Evolutionary conservation across 2,113 vertebrate species (phyloP).

Genomic region (Xiphophorus couchianus): DNA sequence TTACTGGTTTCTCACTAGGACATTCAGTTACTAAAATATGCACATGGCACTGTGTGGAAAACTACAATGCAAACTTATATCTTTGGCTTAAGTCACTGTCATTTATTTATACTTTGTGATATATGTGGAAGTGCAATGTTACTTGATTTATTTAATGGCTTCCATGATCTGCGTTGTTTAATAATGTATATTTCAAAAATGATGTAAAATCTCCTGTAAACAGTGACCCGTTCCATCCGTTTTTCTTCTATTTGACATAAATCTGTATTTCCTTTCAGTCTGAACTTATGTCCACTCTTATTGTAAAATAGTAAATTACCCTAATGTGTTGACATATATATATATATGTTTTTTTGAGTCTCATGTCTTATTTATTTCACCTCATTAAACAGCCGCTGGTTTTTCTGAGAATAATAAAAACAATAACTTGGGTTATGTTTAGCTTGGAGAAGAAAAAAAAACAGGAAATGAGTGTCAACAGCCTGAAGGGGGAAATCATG

Average conservation of each 20-base stretch:
- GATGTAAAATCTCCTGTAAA: constrained; percentile 33
- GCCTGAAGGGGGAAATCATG: constrained; percentile 38
- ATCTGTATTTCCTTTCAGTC: constrained; percentile 13
- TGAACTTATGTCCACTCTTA: constrained; percentile 12
- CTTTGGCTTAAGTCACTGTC: rapidly evolving
- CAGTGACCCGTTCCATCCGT: constrained; percentile 31
- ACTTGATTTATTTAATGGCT: constrained; percentile 4
- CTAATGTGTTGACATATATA: constrained; percentile 13
- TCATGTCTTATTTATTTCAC: constrained; percentile 42
- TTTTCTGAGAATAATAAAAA: constrained; percentile 16
- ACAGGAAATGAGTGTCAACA: constrained; percentile 26
- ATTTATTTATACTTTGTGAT: constrained; percentile 10
- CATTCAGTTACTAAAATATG: background rate
- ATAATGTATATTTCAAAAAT: constrained; percentile 10
- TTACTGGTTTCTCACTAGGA: background rate
- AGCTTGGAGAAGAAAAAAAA: background rate
- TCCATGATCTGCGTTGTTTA: constrained; percentile 34
- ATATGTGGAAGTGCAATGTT: background rate
- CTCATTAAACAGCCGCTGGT: constrained; percentile 35
- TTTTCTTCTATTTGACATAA: constrained; percentile 19
- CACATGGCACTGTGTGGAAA: background rate
- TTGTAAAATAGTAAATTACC: constrained; percentile 20
- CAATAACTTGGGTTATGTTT: constrained; percentile 28
- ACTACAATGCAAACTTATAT: constrained; percentile 15
- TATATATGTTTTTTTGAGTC: background rate